Conservation (phyloP, 2,797 vertebrate genomes). For the Micrastur ruficollis region DNA sequence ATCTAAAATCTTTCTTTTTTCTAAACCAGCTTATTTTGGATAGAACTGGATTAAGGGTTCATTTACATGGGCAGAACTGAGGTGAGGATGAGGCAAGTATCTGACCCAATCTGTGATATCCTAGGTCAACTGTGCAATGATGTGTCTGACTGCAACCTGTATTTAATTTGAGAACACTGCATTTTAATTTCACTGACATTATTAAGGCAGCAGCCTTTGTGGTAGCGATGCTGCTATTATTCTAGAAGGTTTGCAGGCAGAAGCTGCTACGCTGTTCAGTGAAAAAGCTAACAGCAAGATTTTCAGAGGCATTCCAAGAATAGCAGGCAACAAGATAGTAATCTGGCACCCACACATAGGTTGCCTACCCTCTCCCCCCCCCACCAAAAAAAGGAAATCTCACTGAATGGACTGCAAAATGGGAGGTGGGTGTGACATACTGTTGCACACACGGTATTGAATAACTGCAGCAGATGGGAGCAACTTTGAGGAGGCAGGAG, state of each 20-base stretch:
- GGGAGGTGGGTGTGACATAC: conserved; percentile 29
- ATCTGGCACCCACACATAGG: neutral
- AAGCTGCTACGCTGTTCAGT: neutral
- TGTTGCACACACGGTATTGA: neutral
- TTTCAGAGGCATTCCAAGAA: conserved; percentile 25
- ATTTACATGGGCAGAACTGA: neutral
- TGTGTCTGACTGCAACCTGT: neutral
- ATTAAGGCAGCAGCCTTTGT: neutral
- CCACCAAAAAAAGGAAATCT: neutral
- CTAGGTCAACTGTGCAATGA: neutral
- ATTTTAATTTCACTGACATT: neutral
- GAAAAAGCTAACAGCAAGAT: neutral
- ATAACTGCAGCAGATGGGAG: conserved; percentile 54
- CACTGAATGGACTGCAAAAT: conserved; percentile 37
- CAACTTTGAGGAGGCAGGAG: conserved; percentile 3
- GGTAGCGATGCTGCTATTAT: neutral
- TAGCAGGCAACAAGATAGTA: conserved; percentile 1
- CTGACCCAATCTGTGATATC: neutral
- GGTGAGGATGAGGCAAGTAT: neutral
- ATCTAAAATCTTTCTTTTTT: neutral
- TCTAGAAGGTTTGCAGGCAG: neutral
- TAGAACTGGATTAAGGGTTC: neutral
- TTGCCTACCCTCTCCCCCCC: neutral
- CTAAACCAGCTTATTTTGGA: neutral
- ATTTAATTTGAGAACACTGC: neutral